Percentiles rank a stretch among this genome's conserved stretches.
These are phyloP conservation scores for Xestia sexstrigata DNA, from an alignment of 2,888 invertebrate species.

Conservation along the genomic window DNA sequence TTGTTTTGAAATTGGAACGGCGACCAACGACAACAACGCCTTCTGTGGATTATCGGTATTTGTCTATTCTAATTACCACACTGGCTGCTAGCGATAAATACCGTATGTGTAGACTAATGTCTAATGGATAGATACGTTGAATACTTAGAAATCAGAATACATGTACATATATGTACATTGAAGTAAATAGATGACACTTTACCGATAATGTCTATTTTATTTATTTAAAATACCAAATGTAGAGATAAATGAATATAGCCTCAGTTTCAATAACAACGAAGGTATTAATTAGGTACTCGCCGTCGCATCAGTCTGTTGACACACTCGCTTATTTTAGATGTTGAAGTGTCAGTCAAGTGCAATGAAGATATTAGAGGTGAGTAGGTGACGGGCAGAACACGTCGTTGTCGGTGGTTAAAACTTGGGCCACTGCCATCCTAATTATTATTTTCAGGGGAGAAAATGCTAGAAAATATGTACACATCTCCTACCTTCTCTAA, in stretches of 20 bases:
- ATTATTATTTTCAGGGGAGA: conserved; percentile 32
- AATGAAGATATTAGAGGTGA: conserved; percentile 44
- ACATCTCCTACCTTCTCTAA: conserved; percentile 4
- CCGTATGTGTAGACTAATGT: conserved; percentile 28
- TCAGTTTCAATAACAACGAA: conserved; percentile 27
- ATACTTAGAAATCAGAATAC: background rate
- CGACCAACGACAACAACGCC: conserved; percentile 83
- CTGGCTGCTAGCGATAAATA: conserved; percentile 49
- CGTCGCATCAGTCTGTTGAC: conserved; percentile 26
- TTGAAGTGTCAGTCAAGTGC: conserved; percentile 54
- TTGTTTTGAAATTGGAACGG: conserved; percentile 90
- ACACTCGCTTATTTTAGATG: conserved; percentile 48
- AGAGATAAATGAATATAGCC: background rate
- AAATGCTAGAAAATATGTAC: conserved; percentile 8
- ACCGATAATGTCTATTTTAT: conserved; percentile 4
- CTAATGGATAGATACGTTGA: conserved; percentile 39
- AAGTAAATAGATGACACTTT: conserved; percentile 1
- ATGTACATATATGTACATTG: background rate
- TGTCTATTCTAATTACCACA: conserved; percentile 82
- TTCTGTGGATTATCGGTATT: conserved; percentile 86
- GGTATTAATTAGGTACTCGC: background rate
- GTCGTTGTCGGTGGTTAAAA: conserved; percentile 36
- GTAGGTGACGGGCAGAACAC: conserved; percentile 46
- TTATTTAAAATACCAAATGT: background rate
- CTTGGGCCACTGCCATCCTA: conserved; percentile 49